Conservation (phyloP, 2,888 invertebrate genomes). For the Papilio elwesi region DNA sequence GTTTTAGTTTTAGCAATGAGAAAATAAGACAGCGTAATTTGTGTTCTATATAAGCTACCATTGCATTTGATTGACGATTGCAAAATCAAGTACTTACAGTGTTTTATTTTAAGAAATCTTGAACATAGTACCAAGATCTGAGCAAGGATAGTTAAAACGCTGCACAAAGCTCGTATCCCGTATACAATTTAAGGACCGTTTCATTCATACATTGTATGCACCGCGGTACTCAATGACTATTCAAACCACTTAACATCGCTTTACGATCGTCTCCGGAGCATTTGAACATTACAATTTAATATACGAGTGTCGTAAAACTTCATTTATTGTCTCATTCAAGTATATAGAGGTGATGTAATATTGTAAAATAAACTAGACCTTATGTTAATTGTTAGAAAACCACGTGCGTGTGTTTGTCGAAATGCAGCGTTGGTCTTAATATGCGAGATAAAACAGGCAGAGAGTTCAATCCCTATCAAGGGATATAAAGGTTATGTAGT, state of each 20-base stretch:
- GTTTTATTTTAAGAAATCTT: background rate
- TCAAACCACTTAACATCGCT: background rate
- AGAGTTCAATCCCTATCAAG: no score
- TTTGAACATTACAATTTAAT: background rate
- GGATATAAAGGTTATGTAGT: no score
- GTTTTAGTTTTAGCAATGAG: no score
- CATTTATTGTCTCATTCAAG: background rate
- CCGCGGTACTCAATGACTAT: background rate
- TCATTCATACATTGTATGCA: conserved; percentile 2
- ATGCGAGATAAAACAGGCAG: no score
- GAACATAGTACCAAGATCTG: background rate
- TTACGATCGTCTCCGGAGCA: background rate
- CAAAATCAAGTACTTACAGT: background rate
- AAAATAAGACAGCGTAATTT: no score
- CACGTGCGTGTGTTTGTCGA: no score
- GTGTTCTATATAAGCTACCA: no score
- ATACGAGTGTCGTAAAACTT: background rate
- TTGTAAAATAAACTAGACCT: no score
- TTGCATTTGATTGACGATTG: no score
- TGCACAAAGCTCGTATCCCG: background rate
- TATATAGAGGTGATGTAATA: background rate
- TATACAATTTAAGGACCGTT: background rate
- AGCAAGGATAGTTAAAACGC: background rate
- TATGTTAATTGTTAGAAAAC: no score
- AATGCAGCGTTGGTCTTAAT: no score